These are phyloP conservation scores for Halcyon badia DNA, from an alignment of 2,797 vertebrate species.

Conservation along the genomic window DNA sequence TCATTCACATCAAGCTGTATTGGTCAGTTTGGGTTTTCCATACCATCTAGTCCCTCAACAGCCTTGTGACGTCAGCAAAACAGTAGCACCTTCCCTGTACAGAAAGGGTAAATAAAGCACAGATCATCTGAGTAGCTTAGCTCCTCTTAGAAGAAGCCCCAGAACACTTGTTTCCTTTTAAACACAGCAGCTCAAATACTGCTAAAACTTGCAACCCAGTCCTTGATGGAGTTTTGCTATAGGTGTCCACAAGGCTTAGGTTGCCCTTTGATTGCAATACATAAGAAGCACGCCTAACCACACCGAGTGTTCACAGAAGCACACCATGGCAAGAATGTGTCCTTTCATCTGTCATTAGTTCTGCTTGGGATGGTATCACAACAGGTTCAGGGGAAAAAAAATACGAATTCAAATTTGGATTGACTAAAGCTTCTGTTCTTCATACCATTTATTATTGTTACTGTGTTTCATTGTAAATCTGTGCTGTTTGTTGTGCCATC, in stretches of 20 bases:
- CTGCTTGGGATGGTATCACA: accelerated
- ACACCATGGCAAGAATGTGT: background rate
- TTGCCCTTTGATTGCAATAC: background rate
- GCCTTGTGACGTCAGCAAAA: background rate
- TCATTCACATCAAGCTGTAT: background rate
- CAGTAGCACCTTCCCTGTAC: background rate
- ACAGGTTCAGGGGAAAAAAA: background rate
- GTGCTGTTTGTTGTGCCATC: background rate
- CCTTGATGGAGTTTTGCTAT: background rate
- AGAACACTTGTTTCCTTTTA: background rate
- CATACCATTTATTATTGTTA: background rate
- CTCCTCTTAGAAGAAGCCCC: background rate
- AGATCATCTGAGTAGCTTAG: background rate
- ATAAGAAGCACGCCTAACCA: background rate
- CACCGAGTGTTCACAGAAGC: background rate
- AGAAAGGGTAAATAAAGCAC: background rate
- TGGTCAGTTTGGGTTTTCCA: background rate
- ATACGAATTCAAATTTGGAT: background rate
- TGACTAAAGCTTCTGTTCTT: background rate
- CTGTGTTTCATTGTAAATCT: background rate
- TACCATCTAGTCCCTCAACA: background rate
- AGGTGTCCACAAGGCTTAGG: accelerated
- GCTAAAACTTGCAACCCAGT: background rate
- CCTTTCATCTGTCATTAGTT: background rate
- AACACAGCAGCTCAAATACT: background rate